Evolutionary conservation across 2,888 invertebrate genomes (phyloP).

Genomic region (Coelinius sp.): DNA sequence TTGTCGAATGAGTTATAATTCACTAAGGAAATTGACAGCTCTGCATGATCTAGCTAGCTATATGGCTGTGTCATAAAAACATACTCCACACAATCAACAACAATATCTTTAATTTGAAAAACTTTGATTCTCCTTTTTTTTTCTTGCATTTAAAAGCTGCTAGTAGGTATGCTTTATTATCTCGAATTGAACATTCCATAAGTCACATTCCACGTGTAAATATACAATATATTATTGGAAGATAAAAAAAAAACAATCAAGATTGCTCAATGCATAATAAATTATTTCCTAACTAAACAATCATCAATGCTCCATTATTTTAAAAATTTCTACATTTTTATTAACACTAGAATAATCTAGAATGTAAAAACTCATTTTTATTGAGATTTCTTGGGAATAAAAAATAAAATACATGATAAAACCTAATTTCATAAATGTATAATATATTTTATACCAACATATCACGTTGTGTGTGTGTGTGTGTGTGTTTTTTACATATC

Average conservation of each 20-base stretch:
- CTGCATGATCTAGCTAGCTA: background rate
- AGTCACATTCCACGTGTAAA: constrained; percentile 35
- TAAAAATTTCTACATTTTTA: background rate
- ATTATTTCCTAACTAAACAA: background rate
- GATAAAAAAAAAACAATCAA: background rate
- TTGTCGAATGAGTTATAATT: background rate
- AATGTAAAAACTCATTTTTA: background rate
- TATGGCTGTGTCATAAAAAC: background rate
- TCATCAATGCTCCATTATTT: background rate
- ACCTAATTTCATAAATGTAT: constrained; percentile 37
- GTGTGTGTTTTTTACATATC: constrained; percentile 46
- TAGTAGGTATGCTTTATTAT: constrained; percentile 32
- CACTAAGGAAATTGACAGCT: background rate
- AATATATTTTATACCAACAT: constrained; percentile 39
- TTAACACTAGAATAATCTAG: background rate
- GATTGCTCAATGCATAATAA: constrained; percentile 1
- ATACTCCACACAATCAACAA: background rate
- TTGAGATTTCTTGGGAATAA: background rate
- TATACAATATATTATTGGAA: background rate
- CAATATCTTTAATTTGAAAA: background rate
- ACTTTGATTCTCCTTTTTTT: background rate
- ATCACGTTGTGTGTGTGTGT: constrained; percentile 42
- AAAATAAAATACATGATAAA: constrained; percentile 23
- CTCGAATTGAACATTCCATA: constrained; percentile 31
- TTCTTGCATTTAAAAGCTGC: background rate